phyloP scores from a whole-genome alignment of 2,113 vertebrate genomes.

The Nicator chloris region DNA sequence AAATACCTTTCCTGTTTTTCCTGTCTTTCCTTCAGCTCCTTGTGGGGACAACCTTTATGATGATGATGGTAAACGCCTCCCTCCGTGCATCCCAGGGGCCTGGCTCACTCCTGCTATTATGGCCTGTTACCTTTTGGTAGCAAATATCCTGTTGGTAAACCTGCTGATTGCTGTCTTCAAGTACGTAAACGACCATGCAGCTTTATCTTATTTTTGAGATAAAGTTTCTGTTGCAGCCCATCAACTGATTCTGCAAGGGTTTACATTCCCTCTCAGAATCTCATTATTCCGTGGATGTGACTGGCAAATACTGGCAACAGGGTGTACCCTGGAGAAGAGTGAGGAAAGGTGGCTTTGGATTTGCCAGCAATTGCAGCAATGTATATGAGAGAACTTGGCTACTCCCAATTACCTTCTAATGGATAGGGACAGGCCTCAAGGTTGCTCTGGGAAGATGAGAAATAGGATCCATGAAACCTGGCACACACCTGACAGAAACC shows the following conservation, averaged over 20 bases:
- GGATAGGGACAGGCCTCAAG: not conserved
- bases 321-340: not conserved
- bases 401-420: not conserved
- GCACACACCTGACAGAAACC: not conserved
- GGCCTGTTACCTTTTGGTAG: conserved; percentile 97
- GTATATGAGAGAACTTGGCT: not conserved
- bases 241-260: not conserved
- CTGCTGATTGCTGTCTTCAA: conserved; percentile 98
- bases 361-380: not conserved
- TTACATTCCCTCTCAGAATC: not conserved
- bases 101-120: conserved; percentile 98
- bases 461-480: not conserved
- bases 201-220: not conserved
- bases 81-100: conserved; percentile 95
- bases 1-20: not conserved
- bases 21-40: conserved; percentile 77
- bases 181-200: conserved; percentile 62
- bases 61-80: conserved; percentile 94
- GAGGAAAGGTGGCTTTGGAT: not conserved
- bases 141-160: conserved; percentile 97
- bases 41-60: conserved; percentile 96
- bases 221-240: not conserved
- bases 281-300: not conserved
- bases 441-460: not conserved
- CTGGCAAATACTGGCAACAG: not conserved